Base-by-base conservation (phyloP, 2,888 invertebrate genomes). In the Xylocampa areola region DNA sequence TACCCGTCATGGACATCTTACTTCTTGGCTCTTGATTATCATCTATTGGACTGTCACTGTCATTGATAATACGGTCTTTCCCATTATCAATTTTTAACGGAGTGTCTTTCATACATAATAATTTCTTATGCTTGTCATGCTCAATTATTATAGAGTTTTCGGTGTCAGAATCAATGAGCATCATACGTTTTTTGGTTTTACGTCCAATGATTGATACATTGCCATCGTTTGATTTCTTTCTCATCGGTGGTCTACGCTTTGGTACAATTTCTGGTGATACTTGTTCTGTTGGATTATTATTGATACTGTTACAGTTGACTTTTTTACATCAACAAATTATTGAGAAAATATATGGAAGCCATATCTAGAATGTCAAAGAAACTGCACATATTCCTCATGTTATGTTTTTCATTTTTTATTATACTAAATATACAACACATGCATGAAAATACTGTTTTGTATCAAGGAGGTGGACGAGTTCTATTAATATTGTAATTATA, bases 141-240 rank as follows among this genome's bases (percentile, higher is more conserved):
- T 91, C 91, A 37, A 88, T 78, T 0, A 92, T 65, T 19, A 93
- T 88, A 5, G 93, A 93, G 60, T 92, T 91, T 47, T 93, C 93
- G 0, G 89, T 88, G 62, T 94, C 93, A 0, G 93, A 93, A 30
- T 92, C 93, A 2, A 88, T 14, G 2, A 86, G 69, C 2, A 90
- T 77, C 73, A 91, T 86, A 4, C 92, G 85, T 71, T 91, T 92
- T 41, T 87, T 92, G 1, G 84, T 86, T 70, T 81, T 87, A 16
- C 81, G 81, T 19, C 62, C 71, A 25, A 79, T 77, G 5, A 88
- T 82, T 4, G 85, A 82, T 13, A 81, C 79, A 1, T 84, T 76
- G 1, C 80, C 77, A 8, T 80, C 78, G 4, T 66, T 71, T 6
- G 75, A 71, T 51, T 77, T 76, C 10, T 77, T 70, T 16, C 77